Percentiles rank a stretch among this genome's conserved stretches.
These are phyloP conservation scores for Amiota minor DNA, from an alignment of 2,888 invertebrate genomes.

Conservation along the genomic window DNA sequence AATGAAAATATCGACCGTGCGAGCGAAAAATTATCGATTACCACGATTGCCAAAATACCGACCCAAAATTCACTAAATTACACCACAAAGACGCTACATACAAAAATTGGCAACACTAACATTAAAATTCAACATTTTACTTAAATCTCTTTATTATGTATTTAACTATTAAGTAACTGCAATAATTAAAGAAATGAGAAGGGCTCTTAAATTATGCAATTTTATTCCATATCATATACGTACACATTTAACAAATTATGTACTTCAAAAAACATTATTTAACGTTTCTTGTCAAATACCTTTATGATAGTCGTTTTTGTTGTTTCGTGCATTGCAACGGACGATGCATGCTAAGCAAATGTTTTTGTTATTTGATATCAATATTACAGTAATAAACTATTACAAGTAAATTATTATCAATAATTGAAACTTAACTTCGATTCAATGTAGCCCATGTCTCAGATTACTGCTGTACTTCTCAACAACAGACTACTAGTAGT, in stretches of 20 bases:
- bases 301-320: background rate
- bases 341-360: background rate
- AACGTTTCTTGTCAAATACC: no score
- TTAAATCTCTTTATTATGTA: constrained; percentile 35
- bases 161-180: background rate
- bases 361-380: no score
- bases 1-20: constrained; percentile 69
- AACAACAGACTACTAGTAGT: no score
- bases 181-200: background rate
- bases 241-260: background rate
- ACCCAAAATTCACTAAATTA: constrained; percentile 30
- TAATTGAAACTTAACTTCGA: no score
- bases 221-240: background rate
- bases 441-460: no score
- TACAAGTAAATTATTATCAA: no score
- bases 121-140: constrained; percentile 43
- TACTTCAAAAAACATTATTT: background rate
- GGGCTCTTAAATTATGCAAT: background rate
- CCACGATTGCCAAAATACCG: constrained; percentile 40
- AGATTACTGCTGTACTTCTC: no score
- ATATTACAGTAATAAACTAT: no score
- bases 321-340: background rate
- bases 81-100: constrained; percentile 31
- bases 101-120: constrained; percentile 36
- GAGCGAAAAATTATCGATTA: constrained; percentile 61